Percentiles rank a stretch among this genome's conserved stretches.
Conservation (phyloP, 2,888 invertebrate species). For the Catocala fraxini region DNA sequence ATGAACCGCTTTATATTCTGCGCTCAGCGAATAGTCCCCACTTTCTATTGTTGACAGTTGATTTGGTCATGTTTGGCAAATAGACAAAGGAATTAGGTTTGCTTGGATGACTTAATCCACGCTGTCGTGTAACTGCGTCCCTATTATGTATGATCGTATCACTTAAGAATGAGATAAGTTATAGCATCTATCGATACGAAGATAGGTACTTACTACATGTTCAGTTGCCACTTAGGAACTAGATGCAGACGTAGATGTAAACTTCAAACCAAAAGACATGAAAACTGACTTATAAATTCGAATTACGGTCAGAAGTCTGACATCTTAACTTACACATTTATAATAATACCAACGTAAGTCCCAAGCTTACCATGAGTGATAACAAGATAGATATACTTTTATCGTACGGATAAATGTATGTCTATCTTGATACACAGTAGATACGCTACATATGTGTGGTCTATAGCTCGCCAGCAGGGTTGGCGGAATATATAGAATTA, state of each 20-base stretch:
- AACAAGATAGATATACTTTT: background rate
- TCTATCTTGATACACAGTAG: too few relatives aligned
- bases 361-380: background rate
- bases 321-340: too few relatives aligned
- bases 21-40: slow-evolving; percentile 36
- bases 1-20: slow-evolving; percentile 60
- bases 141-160: background rate
- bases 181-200: background rate
- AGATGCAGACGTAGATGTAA: too few relatives aligned
- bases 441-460: background rate
- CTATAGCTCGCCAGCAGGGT: background rate
- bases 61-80: slow-evolving; percentile 53
- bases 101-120: slow-evolving; percentile 24
- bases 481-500: slow-evolving; percentile 12
- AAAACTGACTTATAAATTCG: too few relatives aligned
- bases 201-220: background rate
- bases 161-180: background rate
- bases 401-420: too few relatives aligned
- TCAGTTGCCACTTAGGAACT: too few relatives aligned
- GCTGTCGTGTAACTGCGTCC: background rate
- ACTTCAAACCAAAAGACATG: too few relatives aligned
- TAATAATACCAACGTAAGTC: too few relatives aligned
- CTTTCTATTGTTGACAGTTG: slow-evolving; percentile 57
- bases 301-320: too few relatives aligned
- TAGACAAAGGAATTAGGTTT: slow-evolving; percentile 42